Conservation (phyloP, 2,888 invertebrate species). For the Eumacrocentrus americanus region DNA sequence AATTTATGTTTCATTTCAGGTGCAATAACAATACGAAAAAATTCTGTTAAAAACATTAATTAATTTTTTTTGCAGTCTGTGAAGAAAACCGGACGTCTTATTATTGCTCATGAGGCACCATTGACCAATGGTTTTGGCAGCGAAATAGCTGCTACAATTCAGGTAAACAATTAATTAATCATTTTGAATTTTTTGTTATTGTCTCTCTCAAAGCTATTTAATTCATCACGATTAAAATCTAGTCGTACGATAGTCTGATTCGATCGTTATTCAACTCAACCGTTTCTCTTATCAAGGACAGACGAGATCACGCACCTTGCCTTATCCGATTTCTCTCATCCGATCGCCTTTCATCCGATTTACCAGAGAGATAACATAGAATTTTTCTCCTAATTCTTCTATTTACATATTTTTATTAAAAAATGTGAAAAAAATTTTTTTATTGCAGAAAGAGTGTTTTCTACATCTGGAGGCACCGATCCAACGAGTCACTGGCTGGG, state of each 20-base stretch:
- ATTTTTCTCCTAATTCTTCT: not conserved
- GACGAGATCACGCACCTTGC: conserved; percentile 18
- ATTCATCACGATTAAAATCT: not conserved
- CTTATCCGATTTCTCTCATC: conserved; percentile 22
- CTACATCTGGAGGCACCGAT: conserved; percentile 93
- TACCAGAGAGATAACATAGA: not conserved
- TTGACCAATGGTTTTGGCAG: conserved; percentile 94
- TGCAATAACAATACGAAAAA: not conserved
- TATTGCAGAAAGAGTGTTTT: conserved; percentile 85
- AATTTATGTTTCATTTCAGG: no score
- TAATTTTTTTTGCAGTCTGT: conserved; percentile 77
- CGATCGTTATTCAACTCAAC: not conserved
- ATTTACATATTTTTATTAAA: not conserved
- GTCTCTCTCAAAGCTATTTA: not conserved
- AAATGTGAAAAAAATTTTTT: conserved; percentile 10
- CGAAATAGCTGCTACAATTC: conserved; percentile 92
- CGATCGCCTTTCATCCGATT: conserved; percentile 20
- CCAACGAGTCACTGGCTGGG: conserved; percentile 89
- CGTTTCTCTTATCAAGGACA: conserved; percentile 27
- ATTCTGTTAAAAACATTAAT: not conserved
- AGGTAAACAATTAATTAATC: conserved; percentile 66
- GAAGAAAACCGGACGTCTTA: conserved; percentile 88
- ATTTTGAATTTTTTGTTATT: no score
- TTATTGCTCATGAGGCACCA: conserved; percentile 97
- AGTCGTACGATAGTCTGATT: not conserved